phyloP scores from a whole-genome alignment of 2,797 vertebrate species.

The Peromyscus eremicus region DNA sequence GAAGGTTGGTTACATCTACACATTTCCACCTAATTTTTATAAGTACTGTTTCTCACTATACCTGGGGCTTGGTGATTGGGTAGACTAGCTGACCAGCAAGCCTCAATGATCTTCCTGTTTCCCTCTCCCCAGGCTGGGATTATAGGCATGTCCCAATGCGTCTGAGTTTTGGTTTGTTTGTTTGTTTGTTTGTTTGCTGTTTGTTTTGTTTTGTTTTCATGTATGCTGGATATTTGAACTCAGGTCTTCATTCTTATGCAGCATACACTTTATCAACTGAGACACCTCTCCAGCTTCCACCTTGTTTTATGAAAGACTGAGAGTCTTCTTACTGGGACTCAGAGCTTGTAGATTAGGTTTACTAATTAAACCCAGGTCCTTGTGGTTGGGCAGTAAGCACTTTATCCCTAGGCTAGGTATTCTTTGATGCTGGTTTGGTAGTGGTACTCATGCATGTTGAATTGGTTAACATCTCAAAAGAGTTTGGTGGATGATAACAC shows the following conservation, averaged over 20 bases:
- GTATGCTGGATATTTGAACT: neutral
- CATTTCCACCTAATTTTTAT: neutral
- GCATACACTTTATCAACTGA: neutral
- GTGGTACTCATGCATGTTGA: neutral
- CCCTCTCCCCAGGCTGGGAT: neutral
- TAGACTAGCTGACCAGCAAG: neutral
- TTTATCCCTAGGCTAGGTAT: neutral
- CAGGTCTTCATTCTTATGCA: neutral
- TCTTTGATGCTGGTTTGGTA: slow-evolving; percentile 27
- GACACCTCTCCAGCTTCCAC: neutral
- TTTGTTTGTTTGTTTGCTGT: neutral
- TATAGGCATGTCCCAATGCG: neutral
- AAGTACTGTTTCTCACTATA: neutral
- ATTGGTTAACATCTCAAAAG: neutral
- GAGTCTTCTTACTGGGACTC: neutral
- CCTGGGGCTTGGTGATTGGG: neutral
- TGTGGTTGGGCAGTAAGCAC: neutral
- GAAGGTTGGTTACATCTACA: too few relatives aligned
- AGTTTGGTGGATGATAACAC: neutral
- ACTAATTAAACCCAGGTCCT: neutral
- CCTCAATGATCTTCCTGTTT: neutral
- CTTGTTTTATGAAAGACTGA: neutral
- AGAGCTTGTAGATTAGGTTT: neutral
- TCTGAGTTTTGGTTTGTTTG: neutral
- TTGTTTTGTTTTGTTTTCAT: neutral